phyloP scores from a whole-genome alignment of 2,113 vertebrate genomes.

The Anolis sagrei region DNA sequence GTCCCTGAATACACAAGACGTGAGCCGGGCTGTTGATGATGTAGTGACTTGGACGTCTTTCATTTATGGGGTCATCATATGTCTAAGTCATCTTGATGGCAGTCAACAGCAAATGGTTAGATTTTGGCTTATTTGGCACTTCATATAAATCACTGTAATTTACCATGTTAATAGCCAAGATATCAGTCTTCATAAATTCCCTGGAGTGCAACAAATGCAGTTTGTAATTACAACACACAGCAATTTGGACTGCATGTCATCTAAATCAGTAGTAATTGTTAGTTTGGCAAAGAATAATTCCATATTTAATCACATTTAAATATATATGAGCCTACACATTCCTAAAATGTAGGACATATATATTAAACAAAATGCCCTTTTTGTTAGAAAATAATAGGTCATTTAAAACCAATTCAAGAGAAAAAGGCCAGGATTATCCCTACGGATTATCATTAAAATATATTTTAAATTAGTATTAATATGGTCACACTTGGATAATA shows the following conservation, averaged over 20 bases:
- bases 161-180: constrained; percentile 61
- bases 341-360: constrained; percentile 33
- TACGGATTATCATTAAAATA: constrained; percentile 25
- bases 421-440: constrained; percentile 10
- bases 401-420: not conserved
- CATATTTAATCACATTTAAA: constrained; percentile 62
- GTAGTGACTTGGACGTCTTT: too few relatives aligned
- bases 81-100: too few relatives aligned
- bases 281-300: constrained; percentile 65
- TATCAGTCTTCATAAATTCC: constrained; percentile 65
- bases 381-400: constrained; percentile 40
- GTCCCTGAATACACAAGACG: too few relatives aligned
- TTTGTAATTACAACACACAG: constrained; percentile 66
- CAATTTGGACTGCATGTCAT: constrained; percentile 59
- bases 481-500: not conserved
- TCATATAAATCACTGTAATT: constrained; percentile 60
- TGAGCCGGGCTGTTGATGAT: too few relatives aligned
- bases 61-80: too few relatives aligned
- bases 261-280: constrained; percentile 64
- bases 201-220: constrained; percentile 59
- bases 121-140: constrained; percentile 52
- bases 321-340: constrained; percentile 13
- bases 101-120: constrained; percentile 1
- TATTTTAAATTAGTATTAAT: constrained; percentile 26
- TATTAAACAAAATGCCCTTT: constrained; percentile 46